Evolutionary conservation across 2,888 invertebrate genomes (phyloP).

Genomic region (Lithosia quadra): DNA sequence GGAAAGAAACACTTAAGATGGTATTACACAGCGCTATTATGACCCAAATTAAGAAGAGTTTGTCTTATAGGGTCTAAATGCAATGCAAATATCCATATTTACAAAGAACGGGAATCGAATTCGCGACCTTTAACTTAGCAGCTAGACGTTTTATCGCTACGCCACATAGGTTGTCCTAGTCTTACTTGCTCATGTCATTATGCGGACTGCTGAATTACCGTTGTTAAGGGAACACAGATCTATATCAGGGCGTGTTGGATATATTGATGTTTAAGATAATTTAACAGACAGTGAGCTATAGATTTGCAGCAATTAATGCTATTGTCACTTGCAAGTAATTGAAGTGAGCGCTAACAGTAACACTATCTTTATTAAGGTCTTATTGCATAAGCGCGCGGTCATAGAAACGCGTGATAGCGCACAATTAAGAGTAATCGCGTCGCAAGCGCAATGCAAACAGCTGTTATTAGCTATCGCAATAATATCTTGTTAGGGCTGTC

Average conservation of each 20-base stretch:
- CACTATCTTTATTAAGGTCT: constrained; percentile 61
- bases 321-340: constrained; percentile 52
- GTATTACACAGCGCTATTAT: too few relatives aligned
- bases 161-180: too few relatives aligned
- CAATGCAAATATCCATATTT: too few relatives aligned
- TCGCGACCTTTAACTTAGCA: too few relatives aligned
- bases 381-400: constrained; percentile 64
- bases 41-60: too few relatives aligned
- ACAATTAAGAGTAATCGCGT: constrained; percentile 77
- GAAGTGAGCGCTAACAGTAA: constrained; percentile 54
- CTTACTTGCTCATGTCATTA: not conserved
- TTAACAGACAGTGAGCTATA: constrained; percentile 29
- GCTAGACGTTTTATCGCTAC: too few relatives aligned
- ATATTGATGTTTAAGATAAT: constrained; percentile 24
- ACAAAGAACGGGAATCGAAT: too few relatives aligned
- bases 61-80: too few relatives aligned
- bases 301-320: constrained; percentile 48
- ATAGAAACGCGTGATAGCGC: constrained; percentile 69
- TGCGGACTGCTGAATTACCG: not conserved
- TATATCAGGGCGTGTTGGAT: not conserved
- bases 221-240: not conserved
- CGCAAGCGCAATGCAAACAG: constrained; percentile 71
- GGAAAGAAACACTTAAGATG: too few relatives aligned
- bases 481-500: constrained; percentile 54
- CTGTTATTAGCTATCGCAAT: constrained; percentile 58